Conservation (phyloP, 1,140 invertebrate species). For the Camponotus pennsylvanicus region DNA sequence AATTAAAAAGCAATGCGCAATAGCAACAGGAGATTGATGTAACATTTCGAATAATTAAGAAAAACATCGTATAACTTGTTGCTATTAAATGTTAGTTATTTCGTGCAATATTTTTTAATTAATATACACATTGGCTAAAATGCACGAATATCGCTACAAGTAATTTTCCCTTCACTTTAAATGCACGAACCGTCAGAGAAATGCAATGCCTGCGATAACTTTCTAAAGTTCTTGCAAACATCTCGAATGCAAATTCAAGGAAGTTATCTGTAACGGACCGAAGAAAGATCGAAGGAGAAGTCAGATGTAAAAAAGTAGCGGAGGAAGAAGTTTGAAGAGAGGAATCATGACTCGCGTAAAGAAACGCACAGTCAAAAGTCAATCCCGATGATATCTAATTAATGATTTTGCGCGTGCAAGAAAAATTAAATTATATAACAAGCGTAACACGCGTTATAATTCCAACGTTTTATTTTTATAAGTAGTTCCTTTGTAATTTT, state of each 20-base stretch:
- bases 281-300: constrained; percentile 13
- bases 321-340: neutral
- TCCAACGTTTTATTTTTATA: neutral
- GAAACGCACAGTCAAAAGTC: neutral
- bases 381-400: neutral
- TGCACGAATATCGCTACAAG: neutral
- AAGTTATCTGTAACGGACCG: constrained; percentile 20
- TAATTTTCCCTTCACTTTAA: neutral
- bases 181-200: constrained; percentile 26
- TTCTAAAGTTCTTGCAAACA: constrained; percentile 13
- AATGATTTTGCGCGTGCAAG: too few relatives aligned
- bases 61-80: neutral
- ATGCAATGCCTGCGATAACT: neutral
- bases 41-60: neutral
- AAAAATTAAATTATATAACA: constrained; percentile 1
- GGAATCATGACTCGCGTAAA: neutral
- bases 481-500: constrained; percentile 10
- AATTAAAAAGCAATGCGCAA: neutral
- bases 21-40: neutral
- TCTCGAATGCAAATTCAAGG: constrained; percentile 32
- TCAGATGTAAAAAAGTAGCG: neutral
- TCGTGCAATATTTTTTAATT: neutral
- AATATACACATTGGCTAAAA: neutral
- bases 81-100: neutral
- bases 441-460: neutral